Evolutionary conservation across 2,888 invertebrate species (phyloP).

Genomic region (Rambutsinella grinnellia): DNA sequence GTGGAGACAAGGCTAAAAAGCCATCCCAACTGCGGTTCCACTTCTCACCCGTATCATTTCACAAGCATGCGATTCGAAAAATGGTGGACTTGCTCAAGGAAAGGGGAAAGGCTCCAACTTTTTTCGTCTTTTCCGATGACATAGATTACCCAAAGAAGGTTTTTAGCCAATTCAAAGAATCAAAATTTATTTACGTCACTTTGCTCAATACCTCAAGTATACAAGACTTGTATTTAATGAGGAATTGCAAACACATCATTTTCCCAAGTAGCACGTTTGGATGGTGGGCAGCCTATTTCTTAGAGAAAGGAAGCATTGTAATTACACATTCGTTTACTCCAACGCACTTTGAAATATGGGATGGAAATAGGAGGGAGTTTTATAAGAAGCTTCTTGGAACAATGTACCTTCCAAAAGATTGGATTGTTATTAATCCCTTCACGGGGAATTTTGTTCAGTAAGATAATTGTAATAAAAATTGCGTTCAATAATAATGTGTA

Average conservation of each 20-base stretch:
- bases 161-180: slow-evolving; percentile 8
- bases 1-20: slow-evolving; percentile 30
- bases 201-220: slow-evolving; percentile 9
- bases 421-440: slow-evolving; percentile 28
- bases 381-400: background rate
- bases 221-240: slow-evolving; percentile 49
- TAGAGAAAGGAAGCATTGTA: slow-evolving; percentile 32
- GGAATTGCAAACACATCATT: slow-evolving; percentile 36
- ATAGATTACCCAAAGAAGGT: slow-evolving; percentile 4
- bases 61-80: slow-evolving; percentile 17
- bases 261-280: slow-evolving; percentile 30
- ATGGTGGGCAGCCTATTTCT: slow-evolving; percentile 48
- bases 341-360: background rate
- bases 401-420: slow-evolving; percentile 19
- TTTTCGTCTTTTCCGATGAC: slow-evolving; percentile 53
- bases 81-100: slow-evolving; percentile 9
- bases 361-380: too few species aligned
- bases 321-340: slow-evolving; percentile 23
- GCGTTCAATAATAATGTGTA: too few species aligned
- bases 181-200: slow-evolving; percentile 7
- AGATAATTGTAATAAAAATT: too few species aligned
- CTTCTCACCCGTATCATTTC: slow-evolving; percentile 18
- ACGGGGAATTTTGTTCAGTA: too few species aligned
- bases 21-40: too few species aligned
- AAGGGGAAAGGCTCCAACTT: background rate